phyloP scores from a whole-genome alignment of 2,888 invertebrate genomes.

The Zelleria hepariella region DNA sequence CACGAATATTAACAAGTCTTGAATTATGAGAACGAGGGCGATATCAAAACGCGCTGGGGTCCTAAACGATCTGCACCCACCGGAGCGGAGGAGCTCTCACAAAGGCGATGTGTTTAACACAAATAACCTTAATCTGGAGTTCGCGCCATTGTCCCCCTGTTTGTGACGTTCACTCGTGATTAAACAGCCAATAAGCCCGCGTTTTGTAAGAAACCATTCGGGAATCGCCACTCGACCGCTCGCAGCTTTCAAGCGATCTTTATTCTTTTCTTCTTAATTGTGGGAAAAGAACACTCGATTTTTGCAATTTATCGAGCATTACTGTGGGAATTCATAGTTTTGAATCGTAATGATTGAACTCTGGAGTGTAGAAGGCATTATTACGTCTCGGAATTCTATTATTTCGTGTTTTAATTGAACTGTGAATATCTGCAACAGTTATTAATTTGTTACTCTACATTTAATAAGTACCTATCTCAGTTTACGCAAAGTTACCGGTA shows the following conservation, averaged over 20 bases:
- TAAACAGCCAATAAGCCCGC: constrained; percentile 47
- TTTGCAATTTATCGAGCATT: constrained; percentile 35
- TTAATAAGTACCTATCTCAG: neutral
- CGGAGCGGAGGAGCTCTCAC: constrained; percentile 40
- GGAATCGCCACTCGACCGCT: constrained; percentile 53
- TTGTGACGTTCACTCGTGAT: constrained; percentile 46
- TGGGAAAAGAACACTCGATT: constrained; percentile 54
- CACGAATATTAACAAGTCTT: neutral
- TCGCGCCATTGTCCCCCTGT: constrained; percentile 38
- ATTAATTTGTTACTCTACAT: too few relatives aligned
- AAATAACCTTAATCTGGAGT: constrained; percentile 58
- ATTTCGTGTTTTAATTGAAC: constrained; percentile 33
- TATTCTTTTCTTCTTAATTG: constrained; percentile 41
- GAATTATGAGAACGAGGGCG: neutral
- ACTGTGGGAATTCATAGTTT: constrained; percentile 45
- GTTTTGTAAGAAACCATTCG: constrained; percentile 38
- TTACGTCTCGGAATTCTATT: constrained; percentile 36
- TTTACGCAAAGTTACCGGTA: neutral
- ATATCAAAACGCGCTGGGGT: neutral
- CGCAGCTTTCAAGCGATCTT: constrained; percentile 25
- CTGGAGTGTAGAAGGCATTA: neutral
- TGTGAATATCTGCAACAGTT: too few relatives aligned
- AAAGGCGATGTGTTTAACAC: constrained; percentile 53
- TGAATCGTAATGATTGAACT: constrained; percentile 1
- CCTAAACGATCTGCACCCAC: constrained; percentile 15